Evolutionary conservation across 2,113 vertebrate species (phyloP).

Genomic region (Pardalotus punctatus): DNA sequence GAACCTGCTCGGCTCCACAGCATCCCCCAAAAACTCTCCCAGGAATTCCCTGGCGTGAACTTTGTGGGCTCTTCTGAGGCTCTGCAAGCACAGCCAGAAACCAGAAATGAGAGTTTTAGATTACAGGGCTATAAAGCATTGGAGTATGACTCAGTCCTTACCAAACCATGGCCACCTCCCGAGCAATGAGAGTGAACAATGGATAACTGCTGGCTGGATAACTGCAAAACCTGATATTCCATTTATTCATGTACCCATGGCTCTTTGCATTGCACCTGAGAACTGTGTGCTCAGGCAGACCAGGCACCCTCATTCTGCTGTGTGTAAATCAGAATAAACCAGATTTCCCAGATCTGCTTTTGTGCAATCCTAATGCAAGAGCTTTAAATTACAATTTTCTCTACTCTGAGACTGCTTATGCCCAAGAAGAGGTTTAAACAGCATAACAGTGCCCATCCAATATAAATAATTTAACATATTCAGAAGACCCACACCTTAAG

Average conservation of each 20-base stretch:
- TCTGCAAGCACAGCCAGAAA: background rate
- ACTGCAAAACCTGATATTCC: background rate
- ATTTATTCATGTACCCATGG: background rate
- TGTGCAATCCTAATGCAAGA: background rate
- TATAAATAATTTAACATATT: background rate
- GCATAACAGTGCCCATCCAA: fast-evolving
- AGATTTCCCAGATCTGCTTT: background rate
- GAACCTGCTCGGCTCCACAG: background rate
- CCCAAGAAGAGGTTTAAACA: background rate
- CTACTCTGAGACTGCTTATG: background rate
- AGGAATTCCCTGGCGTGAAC: background rate
- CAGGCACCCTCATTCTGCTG: background rate
- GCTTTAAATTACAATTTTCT: background rate
- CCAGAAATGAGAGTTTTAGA: background rate
- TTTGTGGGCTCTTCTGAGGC: background rate
- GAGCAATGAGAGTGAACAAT: background rate
- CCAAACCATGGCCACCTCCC: background rate
- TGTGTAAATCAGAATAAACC: background rate
- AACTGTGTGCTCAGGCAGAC: background rate
- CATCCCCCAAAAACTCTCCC: background rate
- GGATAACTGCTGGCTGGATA: background rate
- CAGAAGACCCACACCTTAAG: background rate
- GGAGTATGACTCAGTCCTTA: background rate
- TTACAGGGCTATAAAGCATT: background rate
- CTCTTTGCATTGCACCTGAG: background rate